Base-by-base conservation (phyloP, 2,113 vertebrate species). In the Silurus glanis region DNA sequence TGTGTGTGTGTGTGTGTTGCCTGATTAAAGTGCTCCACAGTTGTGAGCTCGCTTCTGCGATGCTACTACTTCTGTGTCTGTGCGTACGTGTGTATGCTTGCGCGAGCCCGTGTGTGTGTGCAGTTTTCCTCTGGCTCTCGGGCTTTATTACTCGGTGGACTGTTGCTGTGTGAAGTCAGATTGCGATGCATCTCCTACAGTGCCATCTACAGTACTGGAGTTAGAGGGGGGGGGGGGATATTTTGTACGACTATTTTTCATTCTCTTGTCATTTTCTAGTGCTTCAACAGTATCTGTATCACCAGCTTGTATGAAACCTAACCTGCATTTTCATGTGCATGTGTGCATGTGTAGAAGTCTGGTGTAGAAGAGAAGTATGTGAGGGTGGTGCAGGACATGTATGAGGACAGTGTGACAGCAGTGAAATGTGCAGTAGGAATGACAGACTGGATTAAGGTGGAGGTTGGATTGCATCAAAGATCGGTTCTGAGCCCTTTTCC, bases 131-230 rank as follows among this genome's bases (percentile, higher is more conserved):
- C 83, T 59, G 7, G 53, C 4, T 45, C 55, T 59, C 19, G 7
- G 53, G n/a, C n/a, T 59, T 74, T 61, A 59, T 84, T 84, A 16
- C 16, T 74, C 81, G 62, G 28, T 80, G 56, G 25, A 51, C 21
- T 19, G 47, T 47, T 14, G 6, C 21, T 66, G 45, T 53, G 10
- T 45, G 67, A 58, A 62, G 53, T 71, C 51, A 28, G 53, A 7
- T 53, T 21, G 10, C 4, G 28, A 59, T 59, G 3, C 10, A 49
- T 23, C 55, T n/a, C 37, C 67, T 45, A 74, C 55, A 84, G n/a
- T n/a, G 83, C 67, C 83, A 74, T 74, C 83, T 84, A 47, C 37
- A 84, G 83, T 47, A n/a, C 19, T 45, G 83, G 83, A 84, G 83
- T 12, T 56, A 71, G 45, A 53, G 4, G 0, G 6, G 25, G 17